Conservation (phyloP, 23 tunicate genomes). For the Styela plicata region DNA sequence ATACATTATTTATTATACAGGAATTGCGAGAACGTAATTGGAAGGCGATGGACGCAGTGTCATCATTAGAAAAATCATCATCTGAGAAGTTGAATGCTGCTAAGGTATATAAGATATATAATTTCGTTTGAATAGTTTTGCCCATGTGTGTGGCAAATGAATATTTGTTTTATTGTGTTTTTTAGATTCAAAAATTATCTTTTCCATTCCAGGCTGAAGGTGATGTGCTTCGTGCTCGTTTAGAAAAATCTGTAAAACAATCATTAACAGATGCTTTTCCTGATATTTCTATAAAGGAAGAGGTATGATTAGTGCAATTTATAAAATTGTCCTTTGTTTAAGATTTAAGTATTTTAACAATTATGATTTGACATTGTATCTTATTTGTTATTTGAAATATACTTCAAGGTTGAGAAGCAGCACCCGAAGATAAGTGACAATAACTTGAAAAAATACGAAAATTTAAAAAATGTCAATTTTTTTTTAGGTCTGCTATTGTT, state of each 20-base stretch:
- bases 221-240: slow-evolving; percentile 6
- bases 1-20: slow-evolving; percentile 18
- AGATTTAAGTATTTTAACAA: no score
- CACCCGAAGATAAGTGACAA: no score
- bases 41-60: slow-evolving; percentile 75
- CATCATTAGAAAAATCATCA: slow-evolving; percentile 48
- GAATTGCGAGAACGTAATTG: slow-evolving; percentile 71
- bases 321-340: no score
- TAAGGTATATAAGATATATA: slow-evolving; percentile 34
- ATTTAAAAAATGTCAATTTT: no score
- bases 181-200: no score
- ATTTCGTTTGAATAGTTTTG: background rate
- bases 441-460: no score
- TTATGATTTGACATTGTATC: no score
- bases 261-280: slow-evolving; percentile 22
- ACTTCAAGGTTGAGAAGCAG: no score
- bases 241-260: slow-evolving; percentile 10
- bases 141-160: no score
- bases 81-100: slow-evolving; percentile 36
- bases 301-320: slow-evolving; percentile 8
- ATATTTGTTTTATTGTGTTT: no score
- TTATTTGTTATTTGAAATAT: no score
- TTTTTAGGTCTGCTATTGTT: no score
- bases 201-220: slow-evolving; percentile 25
- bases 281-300: slow-evolving; percentile 8